phyloP scores from a whole-genome alignment of 2,888 invertebrate genomes.

The Orthosia incerta region DNA sequence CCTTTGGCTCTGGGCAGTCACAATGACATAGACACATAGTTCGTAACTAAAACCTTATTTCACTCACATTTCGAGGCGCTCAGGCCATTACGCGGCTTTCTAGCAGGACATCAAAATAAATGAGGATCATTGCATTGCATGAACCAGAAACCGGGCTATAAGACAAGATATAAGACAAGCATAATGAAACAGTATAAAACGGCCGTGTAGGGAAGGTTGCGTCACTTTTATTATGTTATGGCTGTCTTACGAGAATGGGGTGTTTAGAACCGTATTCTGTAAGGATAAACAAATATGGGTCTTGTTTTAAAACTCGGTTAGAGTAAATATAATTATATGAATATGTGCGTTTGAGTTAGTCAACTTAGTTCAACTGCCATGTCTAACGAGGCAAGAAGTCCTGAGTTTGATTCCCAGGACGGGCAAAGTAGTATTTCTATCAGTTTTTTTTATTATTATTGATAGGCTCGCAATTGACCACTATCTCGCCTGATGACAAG shows the following conservation, averaged over 20 bases:
- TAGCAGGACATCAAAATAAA: conserved; percentile 67
- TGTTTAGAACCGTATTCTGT: neutral
- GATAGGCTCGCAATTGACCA: no score
- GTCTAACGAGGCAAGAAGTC: no score
- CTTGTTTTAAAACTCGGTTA: neutral
- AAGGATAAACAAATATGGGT: neutral
- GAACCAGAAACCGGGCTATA: conserved; percentile 58
- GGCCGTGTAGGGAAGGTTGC: conserved; percentile 30
- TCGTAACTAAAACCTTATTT: conserved; percentile 26
- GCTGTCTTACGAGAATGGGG: neutral
- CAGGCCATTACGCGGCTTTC: conserved; percentile 52
- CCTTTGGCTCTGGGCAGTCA: neutral
- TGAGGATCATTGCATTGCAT: conserved; percentile 69
- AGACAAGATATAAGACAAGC: conserved; percentile 50
- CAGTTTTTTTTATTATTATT: no score
- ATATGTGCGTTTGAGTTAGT: no score
- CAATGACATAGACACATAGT: conserved; percentile 22
- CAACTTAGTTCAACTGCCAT: no score
- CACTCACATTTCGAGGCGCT: conserved; percentile 45
- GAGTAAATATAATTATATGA: no score
- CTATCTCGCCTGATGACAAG: no score
- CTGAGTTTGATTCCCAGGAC: no score
- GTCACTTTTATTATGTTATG: conserved; percentile 43
- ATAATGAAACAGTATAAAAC: conserved; percentile 57
- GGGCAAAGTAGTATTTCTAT: no score